Evolutionary conservation across 2,888 invertebrate species (phyloP).

Genomic region (Tricholauxania praeusta): DNA sequence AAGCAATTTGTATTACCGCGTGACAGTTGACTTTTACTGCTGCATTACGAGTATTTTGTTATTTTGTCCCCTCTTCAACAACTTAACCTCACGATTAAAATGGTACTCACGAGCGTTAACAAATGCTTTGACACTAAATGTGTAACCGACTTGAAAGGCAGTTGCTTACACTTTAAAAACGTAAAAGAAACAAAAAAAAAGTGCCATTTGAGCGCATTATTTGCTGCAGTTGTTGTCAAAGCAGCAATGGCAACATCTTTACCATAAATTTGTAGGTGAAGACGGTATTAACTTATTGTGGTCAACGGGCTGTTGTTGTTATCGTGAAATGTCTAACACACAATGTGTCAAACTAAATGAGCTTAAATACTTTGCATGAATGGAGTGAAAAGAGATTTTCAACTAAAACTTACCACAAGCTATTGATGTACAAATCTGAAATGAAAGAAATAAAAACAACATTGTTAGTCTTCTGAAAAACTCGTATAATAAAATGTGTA

Average conservation of each 20-base stretch:
- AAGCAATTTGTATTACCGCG: too few relatives aligned
- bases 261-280: conserved; percentile 40
- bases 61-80: neutral
- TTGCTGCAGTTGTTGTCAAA: conserved; percentile 3
- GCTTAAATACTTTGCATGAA: neutral
- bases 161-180: too few relatives aligned
- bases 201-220: too few relatives aligned
- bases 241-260: neutral
- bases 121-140: conserved; percentile 38
- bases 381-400: neutral
- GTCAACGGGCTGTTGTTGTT: conserved; percentile 19
- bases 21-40: conserved; percentile 49
- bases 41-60: conserved; percentile 27
- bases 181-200: too few relatives aligned
- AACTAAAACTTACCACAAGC: conserved; percentile 8
- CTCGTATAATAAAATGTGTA: too few relatives aligned
- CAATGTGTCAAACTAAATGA: conserved; percentile 1
- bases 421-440: neutral
- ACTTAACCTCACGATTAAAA: conserved; percentile 52
- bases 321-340: neutral
- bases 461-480: neutral
- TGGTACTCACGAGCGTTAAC: conserved; percentile 38
- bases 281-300: conserved; percentile 43
- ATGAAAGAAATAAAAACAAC: conserved; percentile 1
- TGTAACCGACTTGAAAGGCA: conserved; percentile 33